A percentile compares a stretch with the other conserved stretches of the same genome.
Evolutionary conservation across 2,113 vertebrate genomes (phyloP).

Genomic region (Psilopogon haemacephalus): DNA sequence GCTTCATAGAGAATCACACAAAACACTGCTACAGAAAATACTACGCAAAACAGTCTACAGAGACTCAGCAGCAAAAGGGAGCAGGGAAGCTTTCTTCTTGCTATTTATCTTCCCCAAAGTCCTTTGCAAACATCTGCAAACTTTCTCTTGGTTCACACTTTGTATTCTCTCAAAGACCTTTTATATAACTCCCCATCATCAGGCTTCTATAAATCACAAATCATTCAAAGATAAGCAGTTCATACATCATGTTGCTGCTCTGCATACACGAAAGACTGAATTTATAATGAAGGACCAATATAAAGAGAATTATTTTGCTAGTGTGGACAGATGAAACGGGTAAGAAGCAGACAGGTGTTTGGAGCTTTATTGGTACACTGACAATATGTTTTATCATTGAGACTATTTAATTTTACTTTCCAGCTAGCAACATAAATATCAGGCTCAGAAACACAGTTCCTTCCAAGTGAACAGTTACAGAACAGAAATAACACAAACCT

Average conservation of each 20-base stretch:
- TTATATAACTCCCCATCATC: not conserved
- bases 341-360: not conserved
- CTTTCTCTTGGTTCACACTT: not conserved
- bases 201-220: constrained; percentile 6
- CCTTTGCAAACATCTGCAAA: not conserved
- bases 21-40: not conserved
- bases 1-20: not conserved
- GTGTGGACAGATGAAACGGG: not conserved
- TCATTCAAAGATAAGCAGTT: not conserved
- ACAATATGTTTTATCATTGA: not conserved
- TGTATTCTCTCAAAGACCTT: not conserved
- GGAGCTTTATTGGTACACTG: not conserved
- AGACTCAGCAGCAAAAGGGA: not conserved
- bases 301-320: not conserved
- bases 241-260: not conserved
- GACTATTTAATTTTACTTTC: constrained; percentile 28
- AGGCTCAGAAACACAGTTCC: not conserved
- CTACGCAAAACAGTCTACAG: not conserved
- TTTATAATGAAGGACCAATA: not conserved
- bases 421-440: not conserved
- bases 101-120: not conserved
- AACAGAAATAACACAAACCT: not conserved
- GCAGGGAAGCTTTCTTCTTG: not conserved
- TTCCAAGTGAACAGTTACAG: not conserved
- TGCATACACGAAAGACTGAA: not conserved